A percentile compares a stretch with the other conserved stretches of the same genome.
Conservation (phyloP, 2,797 vertebrate species). For the Paratrypauchen microcephalus region DNA sequence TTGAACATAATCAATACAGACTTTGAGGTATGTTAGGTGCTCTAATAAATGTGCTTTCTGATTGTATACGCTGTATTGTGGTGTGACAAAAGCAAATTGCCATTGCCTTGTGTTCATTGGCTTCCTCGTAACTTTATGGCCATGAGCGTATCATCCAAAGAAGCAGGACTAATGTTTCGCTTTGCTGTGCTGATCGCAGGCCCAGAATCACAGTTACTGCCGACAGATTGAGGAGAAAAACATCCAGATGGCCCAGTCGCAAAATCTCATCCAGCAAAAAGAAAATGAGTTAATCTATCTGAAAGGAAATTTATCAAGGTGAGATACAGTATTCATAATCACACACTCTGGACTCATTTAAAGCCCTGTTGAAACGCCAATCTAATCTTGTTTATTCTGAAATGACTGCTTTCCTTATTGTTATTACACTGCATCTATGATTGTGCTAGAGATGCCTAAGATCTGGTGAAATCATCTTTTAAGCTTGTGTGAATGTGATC, state of each 20-base stretch:
- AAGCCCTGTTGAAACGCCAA: conserved; percentile 34
- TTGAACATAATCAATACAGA: not conserved
- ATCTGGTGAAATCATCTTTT: conserved; percentile 2
- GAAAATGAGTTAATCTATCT: conserved; percentile 81
- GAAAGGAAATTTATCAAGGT: conserved; percentile 83
- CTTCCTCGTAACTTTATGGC: conserved; percentile 44
- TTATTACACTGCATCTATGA: conserved; percentile 2
- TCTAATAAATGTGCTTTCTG: not conserved
- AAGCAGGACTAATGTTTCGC: conserved; percentile 50
- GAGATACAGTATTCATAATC: conserved; percentile 60
- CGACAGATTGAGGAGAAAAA: conserved; percentile 80
- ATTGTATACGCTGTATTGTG: conserved; percentile 6
- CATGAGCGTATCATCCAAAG: conserved; percentile 44
- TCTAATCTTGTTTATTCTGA: conserved; percentile 37
- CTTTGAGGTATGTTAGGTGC: not conserved
- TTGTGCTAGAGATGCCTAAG: not conserved
- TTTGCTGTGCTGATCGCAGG: conserved; percentile 72
- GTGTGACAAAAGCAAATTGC: conserved; percentile 26
- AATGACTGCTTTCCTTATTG: conserved; percentile 30
- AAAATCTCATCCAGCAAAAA: conserved; percentile 78
- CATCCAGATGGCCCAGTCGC: conserved; percentile 75
- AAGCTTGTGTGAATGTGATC: not conserved
- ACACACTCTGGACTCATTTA: conserved; percentile 56
- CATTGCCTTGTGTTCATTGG: conserved; percentile 23
- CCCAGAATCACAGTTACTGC: conserved; percentile 69